Evolutionary conservation across 1,140 invertebrate genomes (phyloP).

Genomic region (Oryzaephilus surinamensis): DNA sequence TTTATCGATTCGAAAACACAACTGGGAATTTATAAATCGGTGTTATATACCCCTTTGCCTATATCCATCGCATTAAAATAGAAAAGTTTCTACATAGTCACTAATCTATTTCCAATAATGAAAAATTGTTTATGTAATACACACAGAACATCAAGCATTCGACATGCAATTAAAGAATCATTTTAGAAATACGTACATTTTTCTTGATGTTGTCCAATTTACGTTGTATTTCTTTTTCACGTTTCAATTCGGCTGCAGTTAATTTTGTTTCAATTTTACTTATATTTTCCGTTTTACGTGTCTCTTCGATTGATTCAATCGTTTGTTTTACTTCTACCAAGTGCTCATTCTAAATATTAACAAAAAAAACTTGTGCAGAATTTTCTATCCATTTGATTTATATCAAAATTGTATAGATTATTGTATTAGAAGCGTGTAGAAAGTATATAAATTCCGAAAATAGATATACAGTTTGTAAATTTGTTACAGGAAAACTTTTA

Average conservation of each 20-base stretch:
- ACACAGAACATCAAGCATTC: background rate
- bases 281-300: constrained; percentile 52
- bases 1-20: no score
- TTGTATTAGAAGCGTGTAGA: background rate
- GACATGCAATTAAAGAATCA: no score
- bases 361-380: no score
- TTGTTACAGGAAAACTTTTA: no score
- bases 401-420: background rate
- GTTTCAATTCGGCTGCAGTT: constrained; percentile 60
- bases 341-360: constrained; percentile 29
- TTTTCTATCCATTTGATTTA: background rate
- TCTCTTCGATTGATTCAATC: constrained; percentile 44
- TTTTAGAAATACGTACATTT: constrained; percentile 56
- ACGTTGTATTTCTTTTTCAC: constrained; percentile 68
- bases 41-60: no score
- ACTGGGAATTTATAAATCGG: no score
- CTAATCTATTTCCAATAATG: background rate
- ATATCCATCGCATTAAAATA: no score
- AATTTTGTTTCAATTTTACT: constrained; percentile 64
- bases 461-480: no score
- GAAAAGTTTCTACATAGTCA: background rate
- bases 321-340: constrained; percentile 57
- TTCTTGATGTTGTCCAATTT: constrained; percentile 69
- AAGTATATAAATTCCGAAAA: constrained; percentile 1
- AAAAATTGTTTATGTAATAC: background rate